Base-by-base conservation (phyloP, 1,140 invertebrate species). In the Lepidurus apus region DNA sequence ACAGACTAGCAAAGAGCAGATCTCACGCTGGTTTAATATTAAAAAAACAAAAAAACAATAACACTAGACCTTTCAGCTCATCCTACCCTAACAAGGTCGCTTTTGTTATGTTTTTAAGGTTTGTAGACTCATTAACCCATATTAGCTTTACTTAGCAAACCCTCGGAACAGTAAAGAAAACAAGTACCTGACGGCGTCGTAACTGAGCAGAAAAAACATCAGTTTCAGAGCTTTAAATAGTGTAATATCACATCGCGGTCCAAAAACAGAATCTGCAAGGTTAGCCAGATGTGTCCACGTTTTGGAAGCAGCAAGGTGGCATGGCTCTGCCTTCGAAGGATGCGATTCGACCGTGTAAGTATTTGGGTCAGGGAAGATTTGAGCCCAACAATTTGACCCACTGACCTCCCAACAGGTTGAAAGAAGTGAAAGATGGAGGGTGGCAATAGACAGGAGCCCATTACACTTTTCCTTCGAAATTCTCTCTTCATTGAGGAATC, bases 401-500 rank as follows among this genome's bases (percentile, higher is more conserved):
- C 53, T 65, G 53, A 65, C 53, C 53, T 65, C 17, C 17, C 53
- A 65, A 65, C 53, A 65, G 53, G 53, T 65, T 65, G 53, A 21
- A 65, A 65, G 53, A 65, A 65, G 21, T 34, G 34, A 34, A 34
- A 34, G 34, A 34, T 34, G 21, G 21, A 21, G 53, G 13, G 53
- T 65, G 53, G 34, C 34, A 34, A 13, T 65, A n/a, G 9, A 65
- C 21, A 21, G 17, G 53, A 9, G 17, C 53, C 45, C 10, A 47
- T 17, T 7, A 65, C 17, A 65, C 53, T 65, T 65, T 65, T 65
- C 53, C 53, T 17, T 65, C 21, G 3, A 21, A 21, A n/a, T 65
- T 65, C 53, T 65, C 53, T 65, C 53, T 65, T 21, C 53, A 65
- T 65, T 65, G 53, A 65, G 53, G 53, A 65, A 65, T 65, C 53